phyloP scores from a whole-genome alignment of 2,888 invertebrate genomes.

The Amorpha juglandis region DNA sequence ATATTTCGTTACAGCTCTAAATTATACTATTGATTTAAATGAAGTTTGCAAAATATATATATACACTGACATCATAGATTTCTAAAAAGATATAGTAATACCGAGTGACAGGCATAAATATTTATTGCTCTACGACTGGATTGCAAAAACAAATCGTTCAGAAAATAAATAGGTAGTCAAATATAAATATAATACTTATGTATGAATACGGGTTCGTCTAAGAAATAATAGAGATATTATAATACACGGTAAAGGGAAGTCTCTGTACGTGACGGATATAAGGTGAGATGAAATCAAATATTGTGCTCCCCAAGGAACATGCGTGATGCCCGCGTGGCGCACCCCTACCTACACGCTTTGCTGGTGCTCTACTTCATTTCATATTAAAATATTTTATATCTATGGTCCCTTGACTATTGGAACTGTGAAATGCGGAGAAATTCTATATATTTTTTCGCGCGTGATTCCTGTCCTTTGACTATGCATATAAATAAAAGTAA shows the following conservation, averaged over 20 bases:
- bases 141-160: slow-evolving; percentile 11
- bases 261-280: slow-evolving; percentile 64
- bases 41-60: too few relatives aligned
- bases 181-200: too few relatives aligned
- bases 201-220: neutral
- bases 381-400: slow-evolving; percentile 54
- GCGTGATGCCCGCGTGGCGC: slow-evolving; percentile 2
- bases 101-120: too few relatives aligned
- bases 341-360: slow-evolving; percentile 34
- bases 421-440: slow-evolving; percentile 30
- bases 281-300: slow-evolving; percentile 68
- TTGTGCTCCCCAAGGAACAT: slow-evolving; percentile 47
- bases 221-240: slow-evolving; percentile 40
- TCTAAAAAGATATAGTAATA: slow-evolving; percentile 13
- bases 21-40: slow-evolving; percentile 43
- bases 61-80: slow-evolving; percentile 55
- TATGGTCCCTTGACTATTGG: slow-evolving; percentile 45
- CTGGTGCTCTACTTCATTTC: slow-evolving; percentile 48
- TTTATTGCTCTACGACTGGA: neutral
- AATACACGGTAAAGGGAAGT: slow-evolving; percentile 44
- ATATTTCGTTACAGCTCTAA: slow-evolving; percentile 57
- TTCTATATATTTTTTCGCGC: slow-evolving; percentile 32
- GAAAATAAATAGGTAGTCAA: neutral
- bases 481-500: neutral
- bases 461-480: slow-evolving; percentile 1